These are phyloP conservation scores for Blennius ocellaris DNA, from an alignment of 2,113 vertebrate species.

Conservation along the genomic window DNA sequence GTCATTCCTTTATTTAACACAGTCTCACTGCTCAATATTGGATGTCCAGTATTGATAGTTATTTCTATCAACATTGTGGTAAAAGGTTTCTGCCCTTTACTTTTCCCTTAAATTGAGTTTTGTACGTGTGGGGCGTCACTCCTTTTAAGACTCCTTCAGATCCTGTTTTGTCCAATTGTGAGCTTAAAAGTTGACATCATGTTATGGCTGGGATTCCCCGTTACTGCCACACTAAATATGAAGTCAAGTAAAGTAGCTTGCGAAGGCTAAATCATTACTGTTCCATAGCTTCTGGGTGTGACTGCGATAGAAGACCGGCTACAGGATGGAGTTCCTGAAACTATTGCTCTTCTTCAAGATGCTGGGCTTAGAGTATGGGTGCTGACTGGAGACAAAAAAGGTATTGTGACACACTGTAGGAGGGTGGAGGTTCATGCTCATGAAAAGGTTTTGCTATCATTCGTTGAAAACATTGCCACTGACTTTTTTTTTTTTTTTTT, in stretches of 20 bases:
- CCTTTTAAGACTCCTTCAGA: too few species aligned
- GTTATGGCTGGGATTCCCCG: not conserved
- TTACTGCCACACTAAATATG: not conserved
- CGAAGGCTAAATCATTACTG: not conserved
- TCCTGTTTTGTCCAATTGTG: not conserved
- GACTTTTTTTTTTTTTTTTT: not conserved
- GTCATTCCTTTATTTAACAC: conserved; percentile 5
- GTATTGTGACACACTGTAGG: conserved; percentile 65
- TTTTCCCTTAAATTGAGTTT: not conserved
- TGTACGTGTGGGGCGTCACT: not conserved
- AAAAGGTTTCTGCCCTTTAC: not conserved
- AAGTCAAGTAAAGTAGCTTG: not conserved
- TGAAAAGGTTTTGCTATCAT: not conserved
- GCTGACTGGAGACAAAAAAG: conserved; percentile 96
- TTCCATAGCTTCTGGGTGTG: conserved; percentile 88
- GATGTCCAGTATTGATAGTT: not conserved
- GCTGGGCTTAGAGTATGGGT: conserved; percentile 94
- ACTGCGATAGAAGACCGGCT: conserved; percentile 94
- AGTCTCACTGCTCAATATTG: not conserved
- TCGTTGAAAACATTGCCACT: not conserved
- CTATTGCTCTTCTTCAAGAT: conserved; percentile 88
- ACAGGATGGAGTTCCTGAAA: conserved; percentile 90
- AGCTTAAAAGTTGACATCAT: not conserved
- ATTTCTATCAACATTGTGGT: not conserved
- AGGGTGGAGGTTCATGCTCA: not conserved